Conservation (phyloP, 2,797 vertebrate genomes). For the Holocentrus rufus region DNA sequence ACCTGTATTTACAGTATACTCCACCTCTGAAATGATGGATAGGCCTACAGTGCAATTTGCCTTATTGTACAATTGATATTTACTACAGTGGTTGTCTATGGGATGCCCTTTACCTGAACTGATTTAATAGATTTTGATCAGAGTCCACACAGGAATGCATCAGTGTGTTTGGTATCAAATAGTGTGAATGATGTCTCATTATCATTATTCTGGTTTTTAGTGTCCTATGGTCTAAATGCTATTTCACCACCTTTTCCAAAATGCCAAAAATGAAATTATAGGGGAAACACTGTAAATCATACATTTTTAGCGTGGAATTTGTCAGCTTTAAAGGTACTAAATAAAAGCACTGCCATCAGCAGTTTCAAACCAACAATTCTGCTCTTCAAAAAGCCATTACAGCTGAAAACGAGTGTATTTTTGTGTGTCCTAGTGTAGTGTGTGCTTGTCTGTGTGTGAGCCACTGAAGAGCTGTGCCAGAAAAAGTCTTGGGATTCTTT, state of each 20-base stretch:
- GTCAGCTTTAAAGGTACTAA: constrained; percentile 30
- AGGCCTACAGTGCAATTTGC: not conserved
- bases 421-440: not conserved
- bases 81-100: constrained; percentile 9
- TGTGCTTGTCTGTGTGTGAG: not conserved
- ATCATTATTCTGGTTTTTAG: constrained; percentile 17
- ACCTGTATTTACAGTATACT: too few relatives aligned
- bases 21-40: not conserved
- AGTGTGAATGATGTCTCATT: constrained; percentile 55
- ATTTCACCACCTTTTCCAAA: constrained; percentile 23
- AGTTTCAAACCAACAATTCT: not conserved
- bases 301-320: constrained; percentile 27
- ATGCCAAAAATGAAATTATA: constrained; percentile 15
- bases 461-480: not conserved
- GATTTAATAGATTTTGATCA: constrained; percentile 35
- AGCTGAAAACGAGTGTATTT: too few relatives aligned
- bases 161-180: too few relatives aligned
- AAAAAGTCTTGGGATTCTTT: not conserved
- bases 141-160: constrained; percentile 16
- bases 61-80: not conserved
- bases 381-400: constrained; percentile 6
- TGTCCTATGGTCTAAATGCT: constrained; percentile 31
- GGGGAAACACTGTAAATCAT: too few relatives aligned
- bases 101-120: constrained; percentile 4
- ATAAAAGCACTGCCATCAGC: constrained; percentile 18